Base-by-base conservation (phyloP, 1,140 invertebrate species). In the Pissodes strobi region DNA sequence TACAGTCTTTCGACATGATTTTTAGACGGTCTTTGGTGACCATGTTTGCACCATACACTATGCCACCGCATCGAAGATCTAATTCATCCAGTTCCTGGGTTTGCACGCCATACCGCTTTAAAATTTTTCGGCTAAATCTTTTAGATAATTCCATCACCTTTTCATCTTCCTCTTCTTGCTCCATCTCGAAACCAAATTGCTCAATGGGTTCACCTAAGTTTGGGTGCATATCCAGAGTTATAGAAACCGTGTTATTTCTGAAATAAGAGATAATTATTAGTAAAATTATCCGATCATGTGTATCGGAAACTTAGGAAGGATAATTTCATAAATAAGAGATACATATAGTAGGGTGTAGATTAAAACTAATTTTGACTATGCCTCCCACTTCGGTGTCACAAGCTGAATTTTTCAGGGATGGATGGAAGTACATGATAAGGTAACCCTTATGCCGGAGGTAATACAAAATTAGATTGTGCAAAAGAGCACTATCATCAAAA, bases 181-280 rank as follows among this genome's bases (percentile, higher is more conserved):
- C 86, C 75, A 88, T 82, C 77, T 88, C 86, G 30, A 89, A 87
- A 41, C 88, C 88, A 63, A 89, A 78, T 66, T 88, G 85, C 76
- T 89, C 87, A 17, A 83, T 84, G 15, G 88, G 86, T 71, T 87
- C 85, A 21, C 83, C 85, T 34, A 89, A 79, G 78, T 87, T 85
- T 27, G 86, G n/a, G 75, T 89, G 87, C 80, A 89, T 88, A 74
- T 88, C 84, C 34, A 90, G 79, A 4, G 70, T 73, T 37, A 56
- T 56, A 18, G n/a, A n/a, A n/a, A n/a, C n/a, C n/a, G n/a, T n/a
- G n/a, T n/a, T n/a, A n/a, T n/a, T n/a, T 34, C 5, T 34, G 27
- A 34, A 34, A 6, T 5, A 34, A 34, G 12, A 34, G 5, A 34
- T 34, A 5, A 34, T 34, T 12, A 34, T 6, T 34, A 5, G 12